Evolutionary conservation across 2,797 vertebrate genomes (phyloP), one percentile per base, ranked within the genome.

Genomic region (Micropoecilia bifurca): DNA sequence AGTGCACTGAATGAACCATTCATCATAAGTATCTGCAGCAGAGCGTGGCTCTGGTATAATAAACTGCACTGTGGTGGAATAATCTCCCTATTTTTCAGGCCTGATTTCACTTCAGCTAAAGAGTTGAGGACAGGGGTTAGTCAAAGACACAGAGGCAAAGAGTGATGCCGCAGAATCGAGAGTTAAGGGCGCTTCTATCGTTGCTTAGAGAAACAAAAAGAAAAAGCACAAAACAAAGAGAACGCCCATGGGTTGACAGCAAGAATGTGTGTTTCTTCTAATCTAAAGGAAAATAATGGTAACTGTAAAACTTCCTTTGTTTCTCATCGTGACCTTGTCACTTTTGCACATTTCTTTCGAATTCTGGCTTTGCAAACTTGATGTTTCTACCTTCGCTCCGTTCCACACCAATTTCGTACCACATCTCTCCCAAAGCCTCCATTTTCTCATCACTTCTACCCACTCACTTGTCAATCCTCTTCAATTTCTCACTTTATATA

Each of bases 401-500:
- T 85, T 89, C 87, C 85, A 79, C 83, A 83, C 85, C 85, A 90
- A 92, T 92, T 92, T 91, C 76, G 83, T 86, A 86, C 77, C 77
- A 53, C 76, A 78, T 89, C 79, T 86, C 81, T 90, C 68, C 85
- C 86, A 89, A 88, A 91, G 89, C 76, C 83, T 88, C 76, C 57
- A 90, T 90, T 91, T 91, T 87, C 61, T 75, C 71, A 78, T 89
- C 84, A 85, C 84, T 86, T 89, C 87, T 85, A 77, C 90, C 90
- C 88, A 89, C 89, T 90, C 89, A 82, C 88, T 85, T 93, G 89
- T 90, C 91, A 91, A 78, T 90, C 80, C 83, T 79, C 74, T 77
- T 77, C 83, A 80, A 74, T 78, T 82, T 87, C 84, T 86, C 20
- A 53, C 77, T 79, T 84, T 77, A 69, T 82, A 85, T 89, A 41